Percentiles rank a stretch among this genome's conserved stretches.
phyloP scores from a whole-genome alignment of 2,888 invertebrate species.

The Vandiemenella viatica region DNA sequence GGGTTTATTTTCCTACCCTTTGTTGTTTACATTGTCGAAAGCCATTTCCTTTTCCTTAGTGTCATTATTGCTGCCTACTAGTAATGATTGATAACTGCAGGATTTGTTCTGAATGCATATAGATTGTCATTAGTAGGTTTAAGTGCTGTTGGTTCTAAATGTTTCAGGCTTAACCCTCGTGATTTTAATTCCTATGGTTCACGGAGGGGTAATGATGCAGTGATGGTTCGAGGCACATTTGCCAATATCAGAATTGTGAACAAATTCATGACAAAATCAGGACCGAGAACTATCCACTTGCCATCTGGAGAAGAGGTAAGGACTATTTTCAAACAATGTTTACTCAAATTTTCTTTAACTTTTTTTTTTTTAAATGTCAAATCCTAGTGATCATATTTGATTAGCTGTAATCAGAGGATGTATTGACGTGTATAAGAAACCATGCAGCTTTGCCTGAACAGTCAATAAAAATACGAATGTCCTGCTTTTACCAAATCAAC shows the following conservation, averaged over 20 bases:
- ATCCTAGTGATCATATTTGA: neutral
- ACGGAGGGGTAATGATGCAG: slow-evolving; percentile 89
- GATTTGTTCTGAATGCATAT: too few species aligned
- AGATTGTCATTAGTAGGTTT: too few species aligned
- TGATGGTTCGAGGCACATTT: slow-evolving; percentile 96
- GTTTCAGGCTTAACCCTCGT: slow-evolving; percentile 66
- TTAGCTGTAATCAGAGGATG: neutral
- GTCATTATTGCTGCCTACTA: neutral
- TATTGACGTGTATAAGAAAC: neutral
- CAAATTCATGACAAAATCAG: slow-evolving; percentile 63
- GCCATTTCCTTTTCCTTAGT: neutral
- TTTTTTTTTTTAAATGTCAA: neutral
- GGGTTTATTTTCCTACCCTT: neutral
- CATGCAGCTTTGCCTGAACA: too few species aligned
- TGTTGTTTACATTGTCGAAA: neutral
- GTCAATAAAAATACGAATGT: too few species aligned
- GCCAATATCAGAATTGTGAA: slow-evolving; percentile 94
- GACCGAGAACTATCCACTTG: slow-evolving; percentile 74
- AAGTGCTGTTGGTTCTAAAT: too few species aligned
- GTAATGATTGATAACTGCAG: too few species aligned
- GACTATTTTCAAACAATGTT: neutral
- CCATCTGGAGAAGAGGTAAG: slow-evolving; percentile 67
- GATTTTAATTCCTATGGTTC: slow-evolving; percentile 99
- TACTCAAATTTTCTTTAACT: neutral
- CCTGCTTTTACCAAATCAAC: too few species aligned